Evolutionary conservation across 2,797 vertebrate genomes (phyloP), one percentile per base, ranked within the genome.

Genomic region (Chelmon rostratus): DNA sequence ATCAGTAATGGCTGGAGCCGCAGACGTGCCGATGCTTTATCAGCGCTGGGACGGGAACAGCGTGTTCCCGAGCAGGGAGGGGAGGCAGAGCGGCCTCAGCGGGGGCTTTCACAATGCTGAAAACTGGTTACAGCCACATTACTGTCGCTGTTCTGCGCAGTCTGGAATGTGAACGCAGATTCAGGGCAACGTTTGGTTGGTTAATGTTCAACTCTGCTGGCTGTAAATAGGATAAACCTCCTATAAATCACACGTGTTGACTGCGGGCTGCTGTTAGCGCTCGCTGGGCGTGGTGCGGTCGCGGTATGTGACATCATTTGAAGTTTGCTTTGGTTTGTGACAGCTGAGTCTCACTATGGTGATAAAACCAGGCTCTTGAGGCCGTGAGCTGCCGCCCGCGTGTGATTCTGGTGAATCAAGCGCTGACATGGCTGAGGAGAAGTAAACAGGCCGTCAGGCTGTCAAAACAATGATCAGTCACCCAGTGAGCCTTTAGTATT

Each of bases 1-100:
- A 35, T 77, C n/a, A 42, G 49, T 54, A 40, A 42, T n/a, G 70
- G 23, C 8, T 15, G 2, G 31, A 58, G 19, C 31, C 57, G 47
- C 44, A 49, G 57, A 47, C n/a, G 47, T 21, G 31, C 47, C 47
- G 73, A 76, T 75, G 52, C 53, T 68, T 66, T 58, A 73, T 79
- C 73, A 58, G 57, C 1, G 6, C 52, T 46, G 50, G 42, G 50
- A 68, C 71, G 49, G 44, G 56, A 63, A 58, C 70, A 47, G 15
- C 15, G 38, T 53, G 61, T 53, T 35, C 35, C 31, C 12, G 40
- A 42, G 68, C 3, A 1, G 6, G 37, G 35, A 52, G 28, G 4
- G 33, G 37, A 49, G 31, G 19, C 44, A 15, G 25, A 21, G 16
- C n/a, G 2, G 16, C 40, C 18, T 15, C 49, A 21, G 37, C 25